Evolutionary conservation across 1,140 invertebrate species (phyloP), one percentile per base, ranked within the genome.

Genomic region (Caenorhabditis inopinata): DNA sequence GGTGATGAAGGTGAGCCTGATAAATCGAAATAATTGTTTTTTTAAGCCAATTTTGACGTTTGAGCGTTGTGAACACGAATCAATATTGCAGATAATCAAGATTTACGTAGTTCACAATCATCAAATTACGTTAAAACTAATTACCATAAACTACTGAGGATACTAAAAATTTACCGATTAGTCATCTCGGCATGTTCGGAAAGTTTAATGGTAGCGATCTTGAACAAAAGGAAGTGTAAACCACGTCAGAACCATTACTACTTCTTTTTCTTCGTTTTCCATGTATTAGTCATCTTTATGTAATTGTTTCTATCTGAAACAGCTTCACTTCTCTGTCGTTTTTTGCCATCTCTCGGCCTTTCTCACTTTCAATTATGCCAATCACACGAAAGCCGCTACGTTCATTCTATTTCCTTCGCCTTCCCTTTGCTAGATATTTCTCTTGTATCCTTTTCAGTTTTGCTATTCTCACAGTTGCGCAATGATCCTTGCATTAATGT

Each of bases 341-440:
- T 68, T 68, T 68, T 68, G 58, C 32, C 29, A 68, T 68, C 58
- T 68, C 58, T 68, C 58, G 58, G 58, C 58, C 32, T 68, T 68
- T 68, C 58, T 68, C 58, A 68, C 58, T 68, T 68, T 68, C 58
- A 68, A 68, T 68, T 68, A 68, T 68, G 58, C 58, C 58, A 68
- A 68, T 38, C 58, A 68, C 32, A 68, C 58, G 32, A 68, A 68
- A 16, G 53, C 58, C n/a, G 58, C 27, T 68, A 68, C 27, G 58
- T 42, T 68, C 32, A 68, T 7, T 68, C n/a, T n/a, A n/a, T n/a
- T n/a, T n/a, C n/a, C n/a, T 27, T 16, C 16, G 6, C 21, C 32
- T 68, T 38, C 58, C n/a, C n/a, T n/a, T 42, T 29, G n/a, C 7
- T 42, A 7, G 38, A 7, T 14, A 7, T 42, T 42, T 29, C 18